phyloP scores from a whole-genome alignment of 2,113 vertebrate species.

The Xenopus tropicalis region UCB_Xtro_10.0 CM004451.2:74694001-74694500 shows the following conservation, averaged over 20 bases:
- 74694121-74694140: slow-evolving; percentile 37
- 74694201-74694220: background rate
- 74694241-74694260: background rate
- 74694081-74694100: slow-evolving; percentile 20
- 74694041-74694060: slow-evolving; percentile 67
- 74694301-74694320: too few relatives aligned
- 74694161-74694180: slow-evolving; percentile 31
- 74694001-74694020: slow-evolving; percentile 74
- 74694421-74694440: too few relatives aligned
- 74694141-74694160: slow-evolving; percentile 20
- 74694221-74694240: background rate
- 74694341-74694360: too few relatives aligned
- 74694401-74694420: too few relatives aligned
- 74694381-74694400: too few relatives aligned
- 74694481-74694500: too few relatives aligned
- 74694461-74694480: too few relatives aligned
- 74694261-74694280: too few relatives aligned
- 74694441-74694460: too few relatives aligned
- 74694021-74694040: slow-evolving; percentile 72
- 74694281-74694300: too few relatives aligned
- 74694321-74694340: too few relatives aligned
- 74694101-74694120: slow-evolving; percentile 40
- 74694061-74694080: slow-evolving; percentile 54
- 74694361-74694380: too few relatives aligned
- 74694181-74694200: slow-evolving; percentile 22